A percentile compares a stretch with the other conserved stretches of the same genome.
Conservation (phyloP, 2,113 vertebrate species). For the Cyphomyrus discorhynchus region DNA sequence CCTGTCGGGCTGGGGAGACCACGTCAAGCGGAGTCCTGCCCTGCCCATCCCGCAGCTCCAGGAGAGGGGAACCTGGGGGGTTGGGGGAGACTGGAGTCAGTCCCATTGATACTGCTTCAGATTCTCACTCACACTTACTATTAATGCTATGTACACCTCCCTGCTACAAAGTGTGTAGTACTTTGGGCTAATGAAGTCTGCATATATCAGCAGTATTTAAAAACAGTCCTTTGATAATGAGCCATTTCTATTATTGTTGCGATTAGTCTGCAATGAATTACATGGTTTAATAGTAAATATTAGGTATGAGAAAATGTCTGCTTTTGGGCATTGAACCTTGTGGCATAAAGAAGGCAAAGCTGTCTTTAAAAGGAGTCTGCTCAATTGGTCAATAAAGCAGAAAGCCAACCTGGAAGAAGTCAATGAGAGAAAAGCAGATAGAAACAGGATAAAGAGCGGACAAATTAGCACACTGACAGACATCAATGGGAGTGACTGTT, state of each 20-base stretch:
- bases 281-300: not conserved
- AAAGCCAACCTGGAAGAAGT: conserved; percentile 30
- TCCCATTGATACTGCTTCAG: not conserved
- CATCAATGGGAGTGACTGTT: conserved; percentile 41
- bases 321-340: not conserved
- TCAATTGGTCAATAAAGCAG: conserved; percentile 34
- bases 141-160: not conserved
- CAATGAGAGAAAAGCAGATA: conserved; percentile 27
- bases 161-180: not conserved
- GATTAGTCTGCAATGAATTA: not conserved
- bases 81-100: conserved; percentile 31
- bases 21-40: conserved; percentile 70
- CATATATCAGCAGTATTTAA: not conserved
- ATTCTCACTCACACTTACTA: not conserved
- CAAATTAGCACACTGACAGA: conserved; percentile 18
- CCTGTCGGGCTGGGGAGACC: conserved; percentile 52
- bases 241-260: not conserved
- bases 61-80: conserved; percentile 70
- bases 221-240: not conserved
- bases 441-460: conserved; percentile 38
- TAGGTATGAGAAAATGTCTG: not conserved
- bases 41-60: conserved; percentile 61
- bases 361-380: conserved; percentile 24
- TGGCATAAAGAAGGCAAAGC: conserved; percentile 12
- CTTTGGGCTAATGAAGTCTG: not conserved